Evolutionary conservation across 2,888 invertebrate species (phyloP), one percentile per base, ranked within the genome.

Genomic region (Agonopterix arenella): DNA sequence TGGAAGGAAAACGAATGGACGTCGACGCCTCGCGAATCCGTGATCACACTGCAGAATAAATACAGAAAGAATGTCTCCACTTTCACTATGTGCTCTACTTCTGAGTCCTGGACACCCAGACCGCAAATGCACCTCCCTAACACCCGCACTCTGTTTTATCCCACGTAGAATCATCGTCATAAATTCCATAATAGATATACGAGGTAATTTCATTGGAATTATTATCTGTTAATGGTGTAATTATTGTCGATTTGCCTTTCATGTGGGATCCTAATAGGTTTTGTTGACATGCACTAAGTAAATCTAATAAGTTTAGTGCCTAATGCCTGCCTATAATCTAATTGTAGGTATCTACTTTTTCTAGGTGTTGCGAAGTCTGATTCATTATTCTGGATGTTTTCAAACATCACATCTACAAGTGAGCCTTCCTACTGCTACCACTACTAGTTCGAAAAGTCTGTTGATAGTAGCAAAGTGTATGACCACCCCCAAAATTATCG

Each of bases 201-300:
- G 40, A 36, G 65, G 73, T 63, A 68, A 76, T 78, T 77, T 76
- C 68, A 69, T 56, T 60, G 59, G 67, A 70, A 76, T 70, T 69
- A 74, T 75, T 80, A 80, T 77, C 80, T 28, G 58, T 61, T 79
- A 79, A 80, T 77, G 69, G 61, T 66, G 70, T 69, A 79, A 82
- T 84, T 84, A 77, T 66, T 61, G 64, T 58, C 69, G 67, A 57
- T 76, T 76, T 73, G 71, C 72, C 68, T 63, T 64, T 76, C 66
- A 88, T 88, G 85, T 64, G 86, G 85, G 86, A 77, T 28, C 60
- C 67, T 74, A 79, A 79, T 72, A 63, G 61, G 68, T 62, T 40
- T 18, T 18, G n/a, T 38, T n/a, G n/a, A 40, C 40, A 40, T 40
- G 40, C 40, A 40, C 28, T 28, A 28, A 7, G 28, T 28, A 28